A percentile compares a stretch with the other conserved stretches of the same genome.
Evolutionary conservation across 2,888 invertebrate genomes (phyloP).

Genomic region (Habrosyne pyritoides): DNA sequence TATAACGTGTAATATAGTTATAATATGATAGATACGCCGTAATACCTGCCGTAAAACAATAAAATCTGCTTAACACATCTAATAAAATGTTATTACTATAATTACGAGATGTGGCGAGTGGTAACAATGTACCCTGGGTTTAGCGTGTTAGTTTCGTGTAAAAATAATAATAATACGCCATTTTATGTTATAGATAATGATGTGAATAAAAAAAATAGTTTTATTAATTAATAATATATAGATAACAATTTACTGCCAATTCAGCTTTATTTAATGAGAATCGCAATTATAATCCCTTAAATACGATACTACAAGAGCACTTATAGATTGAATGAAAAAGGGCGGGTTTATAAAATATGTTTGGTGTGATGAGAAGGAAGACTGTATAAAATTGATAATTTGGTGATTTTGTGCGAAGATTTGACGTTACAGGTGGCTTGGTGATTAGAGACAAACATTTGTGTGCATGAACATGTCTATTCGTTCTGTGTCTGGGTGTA

Average conservation of each 20-base stretch:
- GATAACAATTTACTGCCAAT: not conserved
- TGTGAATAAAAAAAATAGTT: not conserved
- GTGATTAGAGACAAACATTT: no score
- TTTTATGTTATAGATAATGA: not conserved
- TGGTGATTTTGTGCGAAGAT: not conserved
- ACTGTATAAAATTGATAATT: not conserved
- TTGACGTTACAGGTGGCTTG: no score
- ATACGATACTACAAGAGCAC: not conserved
- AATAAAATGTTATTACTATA: not conserved
- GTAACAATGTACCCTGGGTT: not conserved
- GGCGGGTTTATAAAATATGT: conserved; percentile 7
- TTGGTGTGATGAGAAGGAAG: conserved; percentile 11
- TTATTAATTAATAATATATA: not conserved
- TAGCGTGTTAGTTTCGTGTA: not conserved
- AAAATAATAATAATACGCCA: not conserved
- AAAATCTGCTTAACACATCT: not conserved
- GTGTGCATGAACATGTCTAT: no score
- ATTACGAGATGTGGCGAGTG: not conserved
- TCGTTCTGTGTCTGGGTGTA: no score
- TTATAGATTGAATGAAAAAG: not conserved
- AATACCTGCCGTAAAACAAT: not conserved
- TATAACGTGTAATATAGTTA: not conserved
- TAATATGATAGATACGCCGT: not conserved
- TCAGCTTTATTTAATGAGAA: not conserved
- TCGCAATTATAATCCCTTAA: not conserved